A percentile compares a stretch with the other conserved stretches of the same genome.
These are phyloP conservation scores for Lomographa bimaculata DNA, from an alignment of 2,888 invertebrate species.

Conservation along the genomic window DNA sequence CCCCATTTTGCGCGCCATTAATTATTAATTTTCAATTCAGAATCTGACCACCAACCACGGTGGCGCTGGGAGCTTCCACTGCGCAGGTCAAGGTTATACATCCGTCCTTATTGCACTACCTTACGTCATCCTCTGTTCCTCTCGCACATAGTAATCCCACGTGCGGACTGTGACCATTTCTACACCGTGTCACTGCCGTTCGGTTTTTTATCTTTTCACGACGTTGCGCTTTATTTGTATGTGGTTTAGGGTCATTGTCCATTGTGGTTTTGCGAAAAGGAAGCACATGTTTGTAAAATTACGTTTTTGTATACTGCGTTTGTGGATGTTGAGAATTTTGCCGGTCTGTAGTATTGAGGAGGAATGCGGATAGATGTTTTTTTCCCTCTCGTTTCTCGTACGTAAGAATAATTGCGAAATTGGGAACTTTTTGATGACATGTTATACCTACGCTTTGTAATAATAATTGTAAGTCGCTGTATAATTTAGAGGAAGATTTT, in stretches of 20 bases:
- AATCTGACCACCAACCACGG: constrained; percentile 32
- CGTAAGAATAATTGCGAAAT: too few relatives aligned
- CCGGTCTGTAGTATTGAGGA: constrained; percentile 21
- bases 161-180: constrained; percentile 44
- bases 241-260: constrained; percentile 7
- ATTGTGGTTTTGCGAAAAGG: constrained; percentile 1
- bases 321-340: constrained; percentile 21
- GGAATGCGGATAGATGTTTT: constrained; percentile 28
- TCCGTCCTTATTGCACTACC: constrained; percentile 44
- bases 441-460: too few relatives aligned
- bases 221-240: constrained; percentile 23
- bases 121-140: constrained; percentile 31
- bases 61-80: constrained; percentile 48
- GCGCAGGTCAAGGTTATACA: constrained; percentile 69
- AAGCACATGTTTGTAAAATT: constrained; percentile 21
- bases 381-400: too few relatives aligned
- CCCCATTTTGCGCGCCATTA: constrained; percentile 48
- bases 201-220: constrained; percentile 6
- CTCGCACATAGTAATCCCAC: constrained; percentile 44
- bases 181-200: constrained; percentile 29
- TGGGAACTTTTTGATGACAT: too few relatives aligned
- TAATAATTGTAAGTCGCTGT: too few relatives aligned
- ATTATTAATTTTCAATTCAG: constrained; percentile 47
- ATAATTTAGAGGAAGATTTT: too few relatives aligned
- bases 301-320: constrained; percentile 23